Evolutionary conservation across 2,888 invertebrate genomes (phyloP), one percentile per base, ranked within the genome.

Genomic region (Ochropacha duplaris): DNA sequence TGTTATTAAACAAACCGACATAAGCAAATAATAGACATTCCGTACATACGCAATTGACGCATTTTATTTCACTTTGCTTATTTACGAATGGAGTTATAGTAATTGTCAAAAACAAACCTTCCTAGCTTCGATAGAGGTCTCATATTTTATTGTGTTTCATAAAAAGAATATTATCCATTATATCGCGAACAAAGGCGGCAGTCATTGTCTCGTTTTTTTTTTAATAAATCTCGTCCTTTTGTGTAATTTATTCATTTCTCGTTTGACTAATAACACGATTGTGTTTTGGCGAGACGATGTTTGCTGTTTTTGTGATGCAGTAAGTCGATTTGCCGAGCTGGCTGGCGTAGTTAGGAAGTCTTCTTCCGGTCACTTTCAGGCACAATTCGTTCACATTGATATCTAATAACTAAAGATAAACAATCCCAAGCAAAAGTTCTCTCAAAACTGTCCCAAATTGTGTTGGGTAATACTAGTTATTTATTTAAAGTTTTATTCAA

Each of bases 221-320:
- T 14, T 69, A 72, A 68, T 71, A 72, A 69, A 71, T 71, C 64
- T 61, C 39, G 64, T 63, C 36, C 64, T 57, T 50, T 51, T 60
- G 55, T 69, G 66, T 65, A 64, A 60, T 62, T 61, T 62, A 68
- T 64, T 62, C 51, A 51, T 57, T 61, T 58, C 39, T 14, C 26
- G 1, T n/a, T 22, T 22, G 50, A 50, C 6, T 49, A 49, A 50
- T 14, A 22, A 31, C 24, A 24, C 24, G 24, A 50, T 50, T 24
- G 24, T 50, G n/a, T 26, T 50, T 26, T 26, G 16, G 26, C 24
- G 50, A 14, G 4, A n/a, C 14, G 8, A 14, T 50, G 24, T 11
- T 26, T 14, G 14, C 4, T 2, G 22, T 11, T 2, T 14, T 50
- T 24, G 12, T 50, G 4, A 5, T 31, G 31, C 31, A 31, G 6